Percentiles rank a stretch among this genome's conserved stretches.
Conservation (phyloP, 2,797 vertebrate genomes). For the Enteromius radiatus region DNA sequence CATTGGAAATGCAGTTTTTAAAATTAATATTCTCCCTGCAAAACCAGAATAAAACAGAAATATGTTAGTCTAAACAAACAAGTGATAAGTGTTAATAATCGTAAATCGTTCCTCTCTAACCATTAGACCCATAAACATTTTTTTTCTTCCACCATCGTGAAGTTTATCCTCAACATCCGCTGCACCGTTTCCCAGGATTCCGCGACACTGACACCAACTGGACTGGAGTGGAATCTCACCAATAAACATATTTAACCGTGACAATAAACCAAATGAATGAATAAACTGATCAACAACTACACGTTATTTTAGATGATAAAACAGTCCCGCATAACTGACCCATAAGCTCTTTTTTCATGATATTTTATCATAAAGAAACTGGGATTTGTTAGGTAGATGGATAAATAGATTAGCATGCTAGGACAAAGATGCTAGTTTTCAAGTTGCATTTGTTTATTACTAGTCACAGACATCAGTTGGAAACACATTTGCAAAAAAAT, state of each 20-base stretch:
- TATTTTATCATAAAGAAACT: neutral
- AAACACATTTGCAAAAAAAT: neutral
- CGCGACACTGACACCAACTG: slow-evolving; percentile 15
- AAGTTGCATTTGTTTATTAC: neutral
- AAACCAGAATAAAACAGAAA: neutral
- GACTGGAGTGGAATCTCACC: neutral
- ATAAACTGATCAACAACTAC: no score
- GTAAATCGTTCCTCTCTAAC: neutral
- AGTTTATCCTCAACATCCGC: slow-evolving; percentile 27
- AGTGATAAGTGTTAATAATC: neutral
- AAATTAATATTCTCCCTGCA: neutral
- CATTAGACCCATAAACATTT: slow-evolving; percentile 12
- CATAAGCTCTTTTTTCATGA: no score
- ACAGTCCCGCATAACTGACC: no score
- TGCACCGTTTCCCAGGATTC: neutral
- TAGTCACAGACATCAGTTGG: neutral
- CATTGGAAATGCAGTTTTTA: neutral
- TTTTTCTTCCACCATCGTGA: slow-evolving; percentile 32
- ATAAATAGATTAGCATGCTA: neutral
- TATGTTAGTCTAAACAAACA: neutral
- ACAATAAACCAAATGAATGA: neutral
- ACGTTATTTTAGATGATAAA: no score
- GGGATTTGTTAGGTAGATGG: neutral
- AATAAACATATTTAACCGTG: neutral
- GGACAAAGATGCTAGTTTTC: neutral